Conservation (phyloP, 2,113 vertebrate species). For the Tyto alba region DNA sequence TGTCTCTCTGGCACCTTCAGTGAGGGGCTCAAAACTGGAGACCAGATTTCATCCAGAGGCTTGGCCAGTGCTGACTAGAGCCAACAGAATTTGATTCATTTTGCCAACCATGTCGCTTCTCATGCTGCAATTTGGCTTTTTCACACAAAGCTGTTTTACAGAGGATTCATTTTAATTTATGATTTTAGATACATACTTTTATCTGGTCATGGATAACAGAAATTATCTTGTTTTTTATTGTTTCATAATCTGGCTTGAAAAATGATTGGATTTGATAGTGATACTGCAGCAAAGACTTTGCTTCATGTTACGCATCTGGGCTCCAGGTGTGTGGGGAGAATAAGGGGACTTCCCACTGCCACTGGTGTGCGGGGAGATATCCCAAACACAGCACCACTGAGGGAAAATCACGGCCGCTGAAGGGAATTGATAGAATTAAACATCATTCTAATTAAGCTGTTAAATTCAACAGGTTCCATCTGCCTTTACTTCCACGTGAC, state of each 20-base stretch:
- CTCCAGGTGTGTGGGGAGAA: neutral
- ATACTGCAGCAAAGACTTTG: neutral
- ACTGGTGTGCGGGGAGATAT: fast-evolving
- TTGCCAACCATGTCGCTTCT: neutral
- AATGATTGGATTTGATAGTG: neutral
- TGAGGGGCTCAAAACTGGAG: neutral
- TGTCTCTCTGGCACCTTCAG: neutral
- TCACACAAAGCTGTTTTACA: neutral
- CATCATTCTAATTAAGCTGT: neutral
- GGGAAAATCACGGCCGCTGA: neutral
- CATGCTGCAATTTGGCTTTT: neutral
- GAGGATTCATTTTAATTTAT: neutral
- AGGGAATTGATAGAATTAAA: neutral
- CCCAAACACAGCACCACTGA: neutral
- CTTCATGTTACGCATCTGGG: no score
- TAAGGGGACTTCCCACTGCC: neutral
- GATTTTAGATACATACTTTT: no score
- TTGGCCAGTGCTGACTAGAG: neutral
- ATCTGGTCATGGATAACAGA: fast-evolving
- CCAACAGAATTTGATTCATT: neutral
- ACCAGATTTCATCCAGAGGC: neutral
- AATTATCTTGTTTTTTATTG: neutral
- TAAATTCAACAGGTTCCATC: neutral
- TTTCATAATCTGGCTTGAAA: neutral
- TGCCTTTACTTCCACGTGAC: neutral